A percentile compares a stretch with the other conserved stretches of the same genome.
Conservation (phyloP, 1,140 invertebrate species). For the Pemphigus obesinymphae region DNA sequence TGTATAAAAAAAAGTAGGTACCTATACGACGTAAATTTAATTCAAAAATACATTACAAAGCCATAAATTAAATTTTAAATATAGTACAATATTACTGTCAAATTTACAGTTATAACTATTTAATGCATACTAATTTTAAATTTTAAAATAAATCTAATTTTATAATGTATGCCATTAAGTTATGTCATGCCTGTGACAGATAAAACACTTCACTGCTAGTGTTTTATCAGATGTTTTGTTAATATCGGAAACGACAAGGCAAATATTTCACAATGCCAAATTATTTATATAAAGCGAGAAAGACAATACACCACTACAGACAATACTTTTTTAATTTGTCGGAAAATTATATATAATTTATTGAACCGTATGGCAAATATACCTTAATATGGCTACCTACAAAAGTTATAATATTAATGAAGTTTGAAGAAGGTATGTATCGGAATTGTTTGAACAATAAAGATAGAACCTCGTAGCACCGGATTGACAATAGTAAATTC, state of each 20-base stretch:
- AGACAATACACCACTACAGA: too few relatives aligned
- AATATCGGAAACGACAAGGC: too few relatives aligned
- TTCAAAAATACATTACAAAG: not conserved
- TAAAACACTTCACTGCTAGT: not conserved
- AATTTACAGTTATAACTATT: not conserved
- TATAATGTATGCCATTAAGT: not conserved
- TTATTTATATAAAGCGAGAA: not conserved
- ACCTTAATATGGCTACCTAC: too few relatives aligned
- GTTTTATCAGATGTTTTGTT: not conserved
- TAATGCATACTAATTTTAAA: not conserved
- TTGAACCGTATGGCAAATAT: not conserved
- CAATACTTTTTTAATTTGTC: not conserved
- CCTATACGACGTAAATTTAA: not conserved
- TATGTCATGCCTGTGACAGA: not conserved
- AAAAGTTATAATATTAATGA: too few relatives aligned
- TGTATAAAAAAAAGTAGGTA: too few relatives aligned
- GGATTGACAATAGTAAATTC: not conserved
- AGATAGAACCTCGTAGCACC: too few relatives aligned
- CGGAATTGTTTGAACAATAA: too few relatives aligned
- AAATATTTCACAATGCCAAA: too few relatives aligned
- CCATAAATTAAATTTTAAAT: not conserved
- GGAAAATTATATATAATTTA: not conserved
- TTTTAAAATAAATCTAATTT: not conserved
- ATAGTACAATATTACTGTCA: not conserved
- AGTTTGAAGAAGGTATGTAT: too few relatives aligned